phyloP scores from a whole-genome alignment of 2,888 invertebrate genomes.

The Panzeria rudis region DNA sequence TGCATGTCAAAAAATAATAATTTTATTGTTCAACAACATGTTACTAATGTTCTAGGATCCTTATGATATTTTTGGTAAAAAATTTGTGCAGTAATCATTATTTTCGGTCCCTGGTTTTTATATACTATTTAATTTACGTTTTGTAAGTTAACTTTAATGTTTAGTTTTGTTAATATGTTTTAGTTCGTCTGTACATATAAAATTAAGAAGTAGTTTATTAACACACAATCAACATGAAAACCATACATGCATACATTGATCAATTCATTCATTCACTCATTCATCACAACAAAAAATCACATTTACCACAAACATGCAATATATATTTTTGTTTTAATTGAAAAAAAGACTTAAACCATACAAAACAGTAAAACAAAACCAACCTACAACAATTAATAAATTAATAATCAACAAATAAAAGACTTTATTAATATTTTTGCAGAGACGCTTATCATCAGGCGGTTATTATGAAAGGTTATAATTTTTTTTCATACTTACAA shows the following conservation, averaged over 20 bases:
- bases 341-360: conserved; percentile 8
- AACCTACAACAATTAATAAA: conserved; percentile 69
- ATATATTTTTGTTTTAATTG: conserved; percentile 9
- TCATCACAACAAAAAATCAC: not conserved
- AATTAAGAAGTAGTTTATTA: not conserved
- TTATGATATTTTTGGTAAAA: too few species aligned
- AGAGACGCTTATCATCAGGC: conserved; percentile 84
- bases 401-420: conserved; percentile 78
- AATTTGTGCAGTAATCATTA: too few species aligned
- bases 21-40: too few species aligned
- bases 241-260: not conserved
- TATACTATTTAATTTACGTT: too few species aligned
- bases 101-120: too few species aligned
- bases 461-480: conserved; percentile 84
- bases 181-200: conserved; percentile 1
- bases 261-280: not conserved
- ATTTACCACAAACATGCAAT: conserved; percentile 26
- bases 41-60: too few species aligned
- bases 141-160: too few species aligned
- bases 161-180: conserved; percentile 3
- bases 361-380: conserved; percentile 34
- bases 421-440: conserved; percentile 83
- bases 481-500: conserved; percentile 80
- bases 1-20: too few species aligned
- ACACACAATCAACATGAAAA: conserved; percentile 41